phyloP scores from a whole-genome alignment of 2,888 invertebrate species.

The Camponotus fellah region DNA sequence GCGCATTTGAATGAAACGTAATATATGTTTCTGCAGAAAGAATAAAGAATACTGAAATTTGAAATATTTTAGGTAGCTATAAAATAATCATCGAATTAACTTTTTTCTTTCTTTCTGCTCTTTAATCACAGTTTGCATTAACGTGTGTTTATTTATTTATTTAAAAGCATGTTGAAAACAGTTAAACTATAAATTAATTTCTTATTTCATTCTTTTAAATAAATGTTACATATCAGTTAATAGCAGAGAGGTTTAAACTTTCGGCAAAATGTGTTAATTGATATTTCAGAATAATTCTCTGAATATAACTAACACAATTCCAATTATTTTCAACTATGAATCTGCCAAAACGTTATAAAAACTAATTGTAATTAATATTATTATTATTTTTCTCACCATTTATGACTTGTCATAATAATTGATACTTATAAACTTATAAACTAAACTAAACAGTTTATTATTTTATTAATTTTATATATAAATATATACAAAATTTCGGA shows the following conservation, averaged over 20 bases:
- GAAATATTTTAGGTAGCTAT: constrained; percentile 65
- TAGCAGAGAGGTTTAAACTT: not conserved
- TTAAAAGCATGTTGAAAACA: constrained; percentile 29
- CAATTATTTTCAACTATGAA: too few relatives aligned
- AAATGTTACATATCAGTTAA: not conserved
- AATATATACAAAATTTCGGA: not conserved
- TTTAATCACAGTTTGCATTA: constrained; percentile 63
- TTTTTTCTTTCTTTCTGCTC: constrained; percentile 36
- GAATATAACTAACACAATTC: too few relatives aligned
- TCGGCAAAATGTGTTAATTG: too few relatives aligned
- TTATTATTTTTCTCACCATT: not conserved
- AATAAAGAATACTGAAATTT: constrained; percentile 60
- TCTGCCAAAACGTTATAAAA: not conserved
- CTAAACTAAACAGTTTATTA: too few relatives aligned
- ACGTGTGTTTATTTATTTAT: constrained; percentile 28
- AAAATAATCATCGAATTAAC: constrained; percentile 69
- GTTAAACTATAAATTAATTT: not conserved
- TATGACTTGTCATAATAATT: not conserved
- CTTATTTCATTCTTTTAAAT: not conserved
- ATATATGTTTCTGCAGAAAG: constrained; percentile 16
- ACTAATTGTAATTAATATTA: not conserved
- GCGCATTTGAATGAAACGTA: constrained; percentile 43
- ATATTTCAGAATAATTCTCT: too few relatives aligned
- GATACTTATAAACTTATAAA: too few relatives aligned
- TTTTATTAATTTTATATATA: too few relatives aligned